Percentiles rank a stretch among this genome's conserved stretches.
Evolutionary conservation across 1,140 invertebrate genomes (phyloP).

Genomic region (Hylyphantes graminicola): DNA sequence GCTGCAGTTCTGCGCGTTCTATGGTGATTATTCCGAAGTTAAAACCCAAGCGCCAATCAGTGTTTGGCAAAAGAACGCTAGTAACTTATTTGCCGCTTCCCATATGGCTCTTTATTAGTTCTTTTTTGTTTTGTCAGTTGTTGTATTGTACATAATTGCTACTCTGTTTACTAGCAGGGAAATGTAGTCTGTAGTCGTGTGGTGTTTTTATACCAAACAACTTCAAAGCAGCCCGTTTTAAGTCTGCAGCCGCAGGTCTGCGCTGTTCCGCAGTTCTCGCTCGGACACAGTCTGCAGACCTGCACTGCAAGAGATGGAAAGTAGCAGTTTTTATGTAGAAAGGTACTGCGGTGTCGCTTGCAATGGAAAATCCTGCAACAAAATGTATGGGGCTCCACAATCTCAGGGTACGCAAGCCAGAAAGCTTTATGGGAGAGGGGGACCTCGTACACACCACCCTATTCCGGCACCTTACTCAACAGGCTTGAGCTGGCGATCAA

Average conservation of each 20-base stretch:
- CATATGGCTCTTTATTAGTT: conserved; percentile 23
- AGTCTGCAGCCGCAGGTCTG: conserved; percentile 24
- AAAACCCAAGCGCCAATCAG: conserved; percentile 55
- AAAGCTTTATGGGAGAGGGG: conserved; percentile 25
- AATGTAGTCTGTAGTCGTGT: conserved; percentile 57
- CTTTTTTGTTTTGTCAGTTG: conserved; percentile 53
- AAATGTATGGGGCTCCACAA: conserved; percentile 47
- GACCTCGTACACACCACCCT: conserved; percentile 25
- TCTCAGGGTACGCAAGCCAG: conserved; percentile 57
- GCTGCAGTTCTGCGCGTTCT: conserved; percentile 58
- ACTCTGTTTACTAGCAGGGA: conserved; percentile 56
- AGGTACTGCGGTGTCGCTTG: conserved; percentile 42
- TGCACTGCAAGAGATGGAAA: conserved; percentile 19
- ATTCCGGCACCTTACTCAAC: conserved; percentile 17
- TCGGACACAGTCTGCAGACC: not conserved
- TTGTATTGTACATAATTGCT: conserved; percentile 59
- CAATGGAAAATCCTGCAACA: conserved; percentile 36
- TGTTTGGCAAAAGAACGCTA: conserved; percentile 57
- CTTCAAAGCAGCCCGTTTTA: conserved; percentile 51
- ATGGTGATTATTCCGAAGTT: conserved; percentile 59
- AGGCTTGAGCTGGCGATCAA: not conserved
- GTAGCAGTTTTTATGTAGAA: conserved; percentile 50
- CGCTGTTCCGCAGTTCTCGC: not conserved
- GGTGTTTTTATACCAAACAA: conserved; percentile 57
- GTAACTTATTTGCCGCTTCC: conserved; percentile 60